Evolutionary conservation across 2,888 invertebrate genomes (phyloP), one percentile per base, ranked within the genome.

Genomic region (Cryptus viduatorius): DNA sequence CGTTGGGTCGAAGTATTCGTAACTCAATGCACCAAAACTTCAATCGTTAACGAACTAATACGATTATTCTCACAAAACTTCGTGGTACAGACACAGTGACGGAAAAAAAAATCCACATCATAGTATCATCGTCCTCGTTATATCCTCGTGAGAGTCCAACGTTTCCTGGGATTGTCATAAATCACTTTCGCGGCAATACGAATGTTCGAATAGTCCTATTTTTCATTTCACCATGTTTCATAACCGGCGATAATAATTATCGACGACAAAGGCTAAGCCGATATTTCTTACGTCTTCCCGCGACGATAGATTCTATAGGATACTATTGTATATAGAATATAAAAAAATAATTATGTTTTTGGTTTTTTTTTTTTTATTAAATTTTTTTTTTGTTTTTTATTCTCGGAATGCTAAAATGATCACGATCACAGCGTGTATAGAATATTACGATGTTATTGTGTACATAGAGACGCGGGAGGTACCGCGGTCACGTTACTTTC

Each of bases 401-500:
- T 37, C 24, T 24, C 42, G 76, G 50, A 76, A 65, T 24, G 76
- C 8, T 14, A 8, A 14, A 75, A 65, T 19, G 19, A 75, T 64
- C 64, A 50, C 64, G 65, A 65, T 5, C 12, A 29, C 24, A 4
- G 24, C 42, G 44, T n/a, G 5, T 44, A 56, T 14, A 44, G 46
- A 42, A 61, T 78, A 29, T 73, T 16, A 31, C 68, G 68, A 48
- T 59, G 48, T 79, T 48, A 59, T 79, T 69, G 64, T 76, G 37
- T 75, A 59, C 50, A 24, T 44, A 79, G 71, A 68, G 67, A 44
- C 73, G 83, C 85, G 85, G 84, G 83, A 81, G 59, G 79, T 82
- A 67, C 65, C 81, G 77, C 86, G 87, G 69, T 86, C 87, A 87
- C 90, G 88, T 90, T 91, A 89, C 91, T 92, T 91, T 90, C 90